Conservation (phyloP, 2,888 invertebrate species). For the Antheraea yamamai region DNA sequence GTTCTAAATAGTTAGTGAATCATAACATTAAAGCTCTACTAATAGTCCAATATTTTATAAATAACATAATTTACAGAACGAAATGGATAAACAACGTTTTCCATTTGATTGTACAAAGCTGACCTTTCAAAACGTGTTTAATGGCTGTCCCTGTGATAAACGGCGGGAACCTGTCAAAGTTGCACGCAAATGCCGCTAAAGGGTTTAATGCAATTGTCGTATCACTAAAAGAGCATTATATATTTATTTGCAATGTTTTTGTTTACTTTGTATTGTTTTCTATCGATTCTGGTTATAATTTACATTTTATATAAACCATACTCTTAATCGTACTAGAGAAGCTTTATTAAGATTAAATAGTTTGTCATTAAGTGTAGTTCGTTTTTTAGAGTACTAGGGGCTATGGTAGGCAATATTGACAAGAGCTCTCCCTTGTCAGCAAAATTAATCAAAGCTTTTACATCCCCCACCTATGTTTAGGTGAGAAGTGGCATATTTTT, state of each 20-base stretch:
- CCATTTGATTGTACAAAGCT: conserved; percentile 19
- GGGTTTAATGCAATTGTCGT: conserved; percentile 7
- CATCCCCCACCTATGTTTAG: too few relatives aligned
- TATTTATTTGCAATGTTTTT: not conserved
- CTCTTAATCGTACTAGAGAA: not conserved
- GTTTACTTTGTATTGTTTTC: not conserved
- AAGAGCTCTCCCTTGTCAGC: too few relatives aligned
- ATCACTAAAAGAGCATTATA: not conserved
- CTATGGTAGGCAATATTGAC: too few relatives aligned
- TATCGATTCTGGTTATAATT: not conserved
- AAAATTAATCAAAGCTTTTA: too few relatives aligned
- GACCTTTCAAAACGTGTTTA: conserved; percentile 47
- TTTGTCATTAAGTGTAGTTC: not conserved
- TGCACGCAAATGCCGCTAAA: conserved; percentile 23
- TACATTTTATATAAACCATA: not conserved
- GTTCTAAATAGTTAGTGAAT: not conserved
- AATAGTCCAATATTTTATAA: not conserved
- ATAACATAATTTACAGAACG: conserved; percentile 3
- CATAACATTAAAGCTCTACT: not conserved
- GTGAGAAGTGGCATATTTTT: too few relatives aligned
- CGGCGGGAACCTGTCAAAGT: conserved; percentile 50
- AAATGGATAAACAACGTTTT: conserved; percentile 14
- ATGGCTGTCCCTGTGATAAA: conserved; percentile 50
- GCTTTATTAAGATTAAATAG: not conserved
- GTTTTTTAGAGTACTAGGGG: not conserved